Evolutionary conservation across 2,113 vertebrate species (phyloP).

Genomic region (Dromas ardeola): DNA sequence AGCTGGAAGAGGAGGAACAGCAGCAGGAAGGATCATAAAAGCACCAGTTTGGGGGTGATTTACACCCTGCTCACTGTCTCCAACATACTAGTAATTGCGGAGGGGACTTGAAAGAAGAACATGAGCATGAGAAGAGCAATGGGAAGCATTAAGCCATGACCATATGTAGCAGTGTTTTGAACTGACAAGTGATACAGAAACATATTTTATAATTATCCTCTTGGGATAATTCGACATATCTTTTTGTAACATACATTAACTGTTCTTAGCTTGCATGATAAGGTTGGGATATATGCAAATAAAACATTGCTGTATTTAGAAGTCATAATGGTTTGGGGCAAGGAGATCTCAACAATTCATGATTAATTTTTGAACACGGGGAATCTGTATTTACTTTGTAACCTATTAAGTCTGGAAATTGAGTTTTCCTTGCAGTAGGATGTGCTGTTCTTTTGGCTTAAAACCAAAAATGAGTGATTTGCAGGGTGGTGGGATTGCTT

Average conservation of each 20-base stretch:
- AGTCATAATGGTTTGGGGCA: background rate
- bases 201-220: background rate
- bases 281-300: background rate
- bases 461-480: background rate
- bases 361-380: background rate
- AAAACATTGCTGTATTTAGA: background rate
- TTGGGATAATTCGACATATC: background rate
- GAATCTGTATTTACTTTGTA: background rate
- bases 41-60: constrained; percentile 41
- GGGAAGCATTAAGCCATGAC: background rate
- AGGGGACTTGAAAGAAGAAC: background rate
- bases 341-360: background rate
- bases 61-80: constrained; percentile 1
- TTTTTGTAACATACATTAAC: background rate
- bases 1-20: constrained; percentile 46
- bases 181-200: background rate
- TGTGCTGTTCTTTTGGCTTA: background rate
- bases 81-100: background rate
- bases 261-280: background rate
- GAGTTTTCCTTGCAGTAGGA: background rate
- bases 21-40: constrained; percentile 55
- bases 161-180: constrained; percentile 1
- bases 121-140: background rate
- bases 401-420: background rate
- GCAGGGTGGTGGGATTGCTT: background rate